Evolutionary conservation across 2,113 vertebrate species (phyloP), one percentile per base, ranked within the genome.

Genomic region (Erinaceus europaeus): DNA sequence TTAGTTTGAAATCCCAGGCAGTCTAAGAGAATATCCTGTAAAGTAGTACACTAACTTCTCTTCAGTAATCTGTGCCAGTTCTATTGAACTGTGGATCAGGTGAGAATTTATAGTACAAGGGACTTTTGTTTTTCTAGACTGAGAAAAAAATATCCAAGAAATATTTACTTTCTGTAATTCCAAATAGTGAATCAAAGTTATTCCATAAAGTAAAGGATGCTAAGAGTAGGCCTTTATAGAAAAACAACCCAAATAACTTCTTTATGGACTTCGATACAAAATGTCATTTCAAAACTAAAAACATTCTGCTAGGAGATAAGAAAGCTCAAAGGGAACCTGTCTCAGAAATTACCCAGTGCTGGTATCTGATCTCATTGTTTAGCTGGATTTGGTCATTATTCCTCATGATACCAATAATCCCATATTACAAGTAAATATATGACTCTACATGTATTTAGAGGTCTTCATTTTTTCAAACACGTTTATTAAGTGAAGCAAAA

Each of bases 1-100:
- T 52, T 72, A 5, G 23, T 75, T 86, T 72, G 18, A 93, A 88
- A 92, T 71, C 86, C 29, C 75, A 42, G 6, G 11, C 53, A 52
- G 4, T 76, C 3, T 53, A 3, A 40, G 25, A 71, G 2, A 3
- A 53, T 71, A 7, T 15, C 61, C 36, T 59, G 34, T 44, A 68
- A 2, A n/a, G n/a, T n/a, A 55, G 8, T 11, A 2, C 10, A 75
- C 2, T 9, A 40, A 13, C 65, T 84, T 13, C 64, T 87, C 1
- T 6, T 79, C 38, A 79, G 6, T 17, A 21, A 89, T 71, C 8
- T 40, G 48, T 32, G 15, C 15, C 40, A 12, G 12, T 50, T 61
- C 65, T 65, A 65, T 23, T 62, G 3, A 74, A 15, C n/a, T 15
- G 55, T 73, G 1, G 25, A 68, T 27, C 38, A 80, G 8, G 7